Evolutionary conservation across 2,113 vertebrate species (phyloP).

Genomic region (Campylomormyrus numenius): DNA sequence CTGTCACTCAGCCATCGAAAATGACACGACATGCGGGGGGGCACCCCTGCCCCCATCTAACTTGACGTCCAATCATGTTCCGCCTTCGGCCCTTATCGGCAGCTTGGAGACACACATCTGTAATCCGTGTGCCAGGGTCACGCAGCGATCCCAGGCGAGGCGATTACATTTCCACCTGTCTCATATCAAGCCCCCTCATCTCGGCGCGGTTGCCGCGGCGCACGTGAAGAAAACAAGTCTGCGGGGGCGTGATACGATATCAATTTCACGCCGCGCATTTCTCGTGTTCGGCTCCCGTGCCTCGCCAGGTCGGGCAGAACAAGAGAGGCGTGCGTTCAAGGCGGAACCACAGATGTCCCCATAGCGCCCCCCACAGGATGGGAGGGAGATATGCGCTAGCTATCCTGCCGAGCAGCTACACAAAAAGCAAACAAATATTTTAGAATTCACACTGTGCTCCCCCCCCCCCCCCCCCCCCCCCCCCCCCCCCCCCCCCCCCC

Average conservation of each 20-base stretch:
- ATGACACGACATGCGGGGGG: not conserved
- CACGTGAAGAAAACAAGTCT: not conserved
- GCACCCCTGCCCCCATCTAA: not conserved
- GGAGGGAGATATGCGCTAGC: not conserved
- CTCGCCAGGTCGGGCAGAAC: not conserved
- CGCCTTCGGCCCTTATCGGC: not conserved
- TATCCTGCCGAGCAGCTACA: not conserved
- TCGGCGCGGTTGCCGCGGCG: not conserved
- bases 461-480: too few species aligned
- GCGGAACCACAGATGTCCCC: not conserved
- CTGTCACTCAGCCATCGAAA: not conserved
- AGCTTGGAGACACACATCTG: not conserved
- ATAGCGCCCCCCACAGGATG: not conserved
- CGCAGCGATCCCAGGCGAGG: not conserved
- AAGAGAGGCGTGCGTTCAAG: not conserved
- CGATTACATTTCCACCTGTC: conserved; percentile 8
- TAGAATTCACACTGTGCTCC: not conserved
- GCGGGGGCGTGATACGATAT: not conserved
- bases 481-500: too few species aligned
- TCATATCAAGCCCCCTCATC: not conserved
- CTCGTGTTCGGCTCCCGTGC: not conserved
- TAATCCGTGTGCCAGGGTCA: not conserved
- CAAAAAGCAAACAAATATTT: not conserved
- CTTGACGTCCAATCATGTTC: not conserved
- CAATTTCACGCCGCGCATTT: not conserved